A percentile compares a stretch with the other conserved stretches of the same genome.
Evolutionary conservation across 2,113 vertebrate species (phyloP).

Genomic region (Calypte anna): DNA sequence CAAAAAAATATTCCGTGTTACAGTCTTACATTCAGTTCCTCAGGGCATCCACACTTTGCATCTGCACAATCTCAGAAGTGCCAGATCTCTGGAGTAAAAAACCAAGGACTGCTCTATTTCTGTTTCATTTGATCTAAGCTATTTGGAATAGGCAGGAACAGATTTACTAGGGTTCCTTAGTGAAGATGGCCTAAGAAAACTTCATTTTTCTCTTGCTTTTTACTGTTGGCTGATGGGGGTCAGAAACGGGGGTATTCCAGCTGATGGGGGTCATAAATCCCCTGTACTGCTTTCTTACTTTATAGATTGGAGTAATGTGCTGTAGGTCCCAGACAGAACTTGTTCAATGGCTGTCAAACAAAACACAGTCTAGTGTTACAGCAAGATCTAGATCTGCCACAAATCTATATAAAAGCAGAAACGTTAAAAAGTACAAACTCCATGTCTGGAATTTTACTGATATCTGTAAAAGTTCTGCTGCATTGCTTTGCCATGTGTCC

Average conservation of each 20-base stretch:
- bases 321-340: background rate
- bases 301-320: background rate
- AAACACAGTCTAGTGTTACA: background rate
- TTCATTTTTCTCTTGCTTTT: background rate
- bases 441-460: background rate
- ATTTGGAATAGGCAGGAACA: background rate
- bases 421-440: background rate
- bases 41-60: background rate
- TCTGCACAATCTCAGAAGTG: background rate
- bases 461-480: background rate
- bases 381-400: background rate
- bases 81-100: background rate
- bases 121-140: background rate
- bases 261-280: fast-evolving
- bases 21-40: background rate
- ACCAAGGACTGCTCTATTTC: background rate
- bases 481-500: background rate
- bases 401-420: background rate
- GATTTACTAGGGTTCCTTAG: background rate
- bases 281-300: background rate
- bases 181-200: background rate
- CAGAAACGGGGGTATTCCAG: background rate
- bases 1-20: background rate
- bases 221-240: background rate
- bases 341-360: background rate